These are phyloP conservation scores for Neotragus moschatus DNA, from an alignment of 2,113 vertebrate species.

Conservation along the genomic window DNA sequence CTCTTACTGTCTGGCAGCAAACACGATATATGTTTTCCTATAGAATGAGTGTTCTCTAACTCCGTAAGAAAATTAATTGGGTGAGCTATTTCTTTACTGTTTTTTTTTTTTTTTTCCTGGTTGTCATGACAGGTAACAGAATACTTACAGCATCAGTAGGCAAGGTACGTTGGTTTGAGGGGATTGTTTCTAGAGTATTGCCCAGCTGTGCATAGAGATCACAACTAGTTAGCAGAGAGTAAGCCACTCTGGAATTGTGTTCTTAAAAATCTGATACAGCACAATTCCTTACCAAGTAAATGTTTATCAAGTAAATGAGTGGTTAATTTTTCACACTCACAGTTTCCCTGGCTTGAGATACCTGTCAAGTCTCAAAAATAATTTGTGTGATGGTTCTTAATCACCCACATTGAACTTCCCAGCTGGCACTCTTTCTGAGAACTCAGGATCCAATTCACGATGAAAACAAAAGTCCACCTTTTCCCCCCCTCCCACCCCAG, in stretches of 20 bases:
- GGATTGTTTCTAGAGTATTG: neutral
- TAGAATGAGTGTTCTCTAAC: neutral
- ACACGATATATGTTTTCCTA: neutral
- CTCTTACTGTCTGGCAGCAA: neutral
- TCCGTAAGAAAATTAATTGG: neutral
- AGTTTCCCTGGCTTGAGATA: neutral
- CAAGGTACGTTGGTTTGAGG: neutral
- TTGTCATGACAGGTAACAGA: neutral
- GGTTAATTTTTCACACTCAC: neutral
- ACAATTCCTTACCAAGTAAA: neutral
- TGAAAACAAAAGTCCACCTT: neutral
- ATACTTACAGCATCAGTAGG: neutral
- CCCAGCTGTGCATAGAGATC: neutral
- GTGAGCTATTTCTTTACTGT: neutral
- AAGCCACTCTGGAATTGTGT: neutral
- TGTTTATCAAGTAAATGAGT: too few relatives aligned
- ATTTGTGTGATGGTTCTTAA: neutral
- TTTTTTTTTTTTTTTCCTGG: constrained; percentile 37
- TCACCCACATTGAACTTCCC: neutral
- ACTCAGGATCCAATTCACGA: neutral
- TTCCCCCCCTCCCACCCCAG: neutral
- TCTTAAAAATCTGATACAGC: neutral
- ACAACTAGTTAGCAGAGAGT: neutral
- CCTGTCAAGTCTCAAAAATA: neutral
- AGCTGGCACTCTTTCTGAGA: neutral